phyloP scores from a whole-genome alignment of 2,888 invertebrate species.

The Zaprionus bogoriensis region DNA sequence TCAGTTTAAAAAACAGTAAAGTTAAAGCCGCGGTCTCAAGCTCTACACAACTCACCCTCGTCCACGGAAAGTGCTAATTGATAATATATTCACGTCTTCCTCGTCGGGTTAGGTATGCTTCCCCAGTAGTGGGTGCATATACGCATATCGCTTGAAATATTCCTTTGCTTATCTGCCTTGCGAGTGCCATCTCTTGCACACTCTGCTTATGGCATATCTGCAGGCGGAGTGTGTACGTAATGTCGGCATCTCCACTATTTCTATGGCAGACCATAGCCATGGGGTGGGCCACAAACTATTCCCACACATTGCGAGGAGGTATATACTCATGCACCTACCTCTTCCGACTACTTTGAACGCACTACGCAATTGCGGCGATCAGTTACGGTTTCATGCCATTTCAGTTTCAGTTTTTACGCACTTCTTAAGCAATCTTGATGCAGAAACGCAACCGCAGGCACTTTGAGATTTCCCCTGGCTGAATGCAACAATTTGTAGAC shows the following conservation, averaged over 20 bases:
- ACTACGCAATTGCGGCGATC: slow-evolving; percentile 45
- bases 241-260: slow-evolving; percentile 35
- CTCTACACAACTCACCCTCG: background rate
- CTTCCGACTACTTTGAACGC: slow-evolving; percentile 9
- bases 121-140: background rate
- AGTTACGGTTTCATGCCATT: slow-evolving; percentile 67
- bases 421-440: slow-evolving; percentile 68
- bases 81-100: background rate
- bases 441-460: slow-evolving; percentile 72
- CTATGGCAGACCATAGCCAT: slow-evolving; percentile 34
- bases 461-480: slow-evolving; percentile 15
- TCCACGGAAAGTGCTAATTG: background rate
- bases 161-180: slow-evolving; percentile 13
- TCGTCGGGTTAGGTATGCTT: background rate
- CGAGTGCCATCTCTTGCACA: slow-evolving; percentile 25
- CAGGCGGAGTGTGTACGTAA: slow-evolving; percentile 38
- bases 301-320: slow-evolving; percentile 40
- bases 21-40: background rate
- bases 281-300: slow-evolving; percentile 37
- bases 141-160: background rate
- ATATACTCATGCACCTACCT: background rate
- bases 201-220: slow-evolving; percentile 36
- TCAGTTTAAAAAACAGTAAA: too few species aligned
- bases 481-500: slow-evolving; percentile 3
- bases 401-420: slow-evolving; percentile 66